Percentiles rank a stretch among this genome's conserved stretches.
Conservation (phyloP, 2,888 invertebrate genomes). For the Eustalomyia histrio region DNA sequence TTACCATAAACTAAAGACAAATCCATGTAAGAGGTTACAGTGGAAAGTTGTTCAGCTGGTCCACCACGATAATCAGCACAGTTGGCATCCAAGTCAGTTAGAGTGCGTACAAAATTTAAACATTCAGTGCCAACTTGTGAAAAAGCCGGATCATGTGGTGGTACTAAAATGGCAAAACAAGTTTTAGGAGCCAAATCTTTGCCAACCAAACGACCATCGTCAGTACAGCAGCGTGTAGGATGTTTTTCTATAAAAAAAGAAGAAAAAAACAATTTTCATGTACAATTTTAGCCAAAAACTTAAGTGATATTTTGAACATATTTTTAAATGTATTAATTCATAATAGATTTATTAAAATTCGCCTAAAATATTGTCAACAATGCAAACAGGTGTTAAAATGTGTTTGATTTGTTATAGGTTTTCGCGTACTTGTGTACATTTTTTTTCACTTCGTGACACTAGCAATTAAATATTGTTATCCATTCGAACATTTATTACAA, state of each 20-base stretch:
- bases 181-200: constrained; percentile 78
- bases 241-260: constrained; percentile 80
- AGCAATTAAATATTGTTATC: too few relatives aligned
- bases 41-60: constrained; percentile 84
- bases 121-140: constrained; percentile 82
- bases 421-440: too few relatives aligned
- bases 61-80: constrained; percentile 81
- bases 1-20: constrained; percentile 91
- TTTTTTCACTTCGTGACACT: too few relatives aligned
- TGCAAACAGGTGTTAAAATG: too few relatives aligned
- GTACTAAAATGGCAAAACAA: constrained; percentile 82
- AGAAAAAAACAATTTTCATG: background rate
- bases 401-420: too few relatives aligned
- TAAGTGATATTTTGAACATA: background rate
- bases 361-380: too few relatives aligned
- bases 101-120: constrained; percentile 85
- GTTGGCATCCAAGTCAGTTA: constrained; percentile 83
- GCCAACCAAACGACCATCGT: constrained; percentile 81
- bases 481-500: too few relatives aligned
- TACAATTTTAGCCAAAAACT: background rate
- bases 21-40: constrained; percentile 82
- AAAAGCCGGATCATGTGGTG: constrained; percentile 82
- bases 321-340: background rate
- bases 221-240: constrained; percentile 83
- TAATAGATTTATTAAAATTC: too few relatives aligned